phyloP scores from a whole-genome alignment of 2,113 vertebrate species.

The Callionymus lyra region DNA sequence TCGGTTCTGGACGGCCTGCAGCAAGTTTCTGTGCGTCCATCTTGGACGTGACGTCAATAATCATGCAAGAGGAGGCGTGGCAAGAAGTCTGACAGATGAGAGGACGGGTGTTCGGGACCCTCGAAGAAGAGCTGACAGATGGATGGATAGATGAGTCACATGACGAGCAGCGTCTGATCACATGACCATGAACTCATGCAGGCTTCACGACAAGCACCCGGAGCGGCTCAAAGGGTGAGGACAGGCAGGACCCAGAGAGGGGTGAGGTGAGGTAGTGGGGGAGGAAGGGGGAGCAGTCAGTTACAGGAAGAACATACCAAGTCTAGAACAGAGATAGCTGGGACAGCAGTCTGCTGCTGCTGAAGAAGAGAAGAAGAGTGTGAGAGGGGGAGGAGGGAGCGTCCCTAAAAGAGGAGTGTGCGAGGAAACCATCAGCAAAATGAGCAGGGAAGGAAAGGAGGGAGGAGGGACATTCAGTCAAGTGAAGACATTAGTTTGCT shows the following conservation, averaged over 20 bases:
- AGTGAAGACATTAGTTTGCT: slow-evolving; percentile 68
- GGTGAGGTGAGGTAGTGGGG: slow-evolving; percentile 61
- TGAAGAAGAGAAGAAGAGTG: slow-evolving; percentile 45
- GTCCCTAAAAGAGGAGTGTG: slow-evolving; percentile 20
- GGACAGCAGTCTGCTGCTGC: slow-evolving; percentile 99
- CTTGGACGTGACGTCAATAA: neutral
- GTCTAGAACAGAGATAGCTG: slow-evolving; percentile 99
- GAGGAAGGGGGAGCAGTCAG: slow-evolving; percentile 46
- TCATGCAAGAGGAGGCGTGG: slow-evolving; percentile 1
- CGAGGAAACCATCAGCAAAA: neutral
- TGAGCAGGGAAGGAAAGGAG: slow-evolving; percentile 4
- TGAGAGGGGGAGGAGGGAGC: slow-evolving; percentile 37
- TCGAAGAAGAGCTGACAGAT: slow-evolving; percentile 20
- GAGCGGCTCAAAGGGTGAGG: no score
- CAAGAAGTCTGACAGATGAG: slow-evolving; percentile 10
- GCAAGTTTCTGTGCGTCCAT: no score
- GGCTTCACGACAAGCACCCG: slow-evolving; percentile 27
- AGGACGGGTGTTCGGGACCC: slow-evolving; percentile 2
- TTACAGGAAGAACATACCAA: slow-evolving; percentile 92
- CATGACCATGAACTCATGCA: slow-evolving; percentile 45
- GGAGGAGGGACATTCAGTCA: slow-evolving; percentile 37
- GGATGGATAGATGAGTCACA: slow-evolving; percentile 13
- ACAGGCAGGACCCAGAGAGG: slow-evolving; percentile 32
- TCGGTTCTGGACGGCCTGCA: no score
- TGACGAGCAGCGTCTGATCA: slow-evolving; percentile 12